These are phyloP conservation scores for Cardiocondyla obscurior DNA, from an alignment of 1,140 invertebrate species.

Conservation along the genomic window DNA sequence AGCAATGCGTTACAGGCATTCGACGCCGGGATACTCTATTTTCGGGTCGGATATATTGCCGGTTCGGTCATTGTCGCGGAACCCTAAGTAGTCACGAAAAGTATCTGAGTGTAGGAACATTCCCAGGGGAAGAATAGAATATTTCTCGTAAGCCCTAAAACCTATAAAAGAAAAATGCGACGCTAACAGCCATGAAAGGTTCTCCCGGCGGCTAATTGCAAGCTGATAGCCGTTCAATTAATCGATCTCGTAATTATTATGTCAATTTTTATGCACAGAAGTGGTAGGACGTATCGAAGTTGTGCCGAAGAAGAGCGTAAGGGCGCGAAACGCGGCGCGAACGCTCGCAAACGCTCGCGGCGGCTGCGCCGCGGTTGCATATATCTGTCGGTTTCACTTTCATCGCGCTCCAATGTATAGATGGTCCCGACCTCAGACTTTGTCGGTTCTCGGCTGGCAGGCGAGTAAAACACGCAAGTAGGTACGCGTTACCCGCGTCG, in stretches of 20 bases:
- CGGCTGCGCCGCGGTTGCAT: neutral
- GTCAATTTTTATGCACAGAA: too few relatives aligned
- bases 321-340: neutral
- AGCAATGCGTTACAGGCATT: constrained; percentile 73
- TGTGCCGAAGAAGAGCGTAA: neutral
- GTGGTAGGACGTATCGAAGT: too few relatives aligned
- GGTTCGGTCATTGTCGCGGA: neutral
- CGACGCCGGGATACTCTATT: constrained; percentile 47
- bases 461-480: constrained; percentile 64
- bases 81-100: neutral
- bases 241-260: too few relatives aligned
- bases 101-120: too few relatives aligned
- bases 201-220: too few relatives aligned
- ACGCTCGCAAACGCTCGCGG: neutral
- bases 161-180: neutral
- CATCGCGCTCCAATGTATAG: constrained; percentile 35
- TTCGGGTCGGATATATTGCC: constrained; percentile 13
- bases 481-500: neutral
- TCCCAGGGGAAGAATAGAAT: neutral
- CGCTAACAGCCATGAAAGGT: neutral
- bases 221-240: neutral
- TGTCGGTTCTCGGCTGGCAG: constrained; percentile 74
- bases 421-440: constrained; percentile 79
- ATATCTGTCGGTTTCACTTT: constrained; percentile 38
- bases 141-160: too few relatives aligned